Conservation (phyloP, 2,797 vertebrate genomes). For the Hoplostethus mediterraneus region DNA sequence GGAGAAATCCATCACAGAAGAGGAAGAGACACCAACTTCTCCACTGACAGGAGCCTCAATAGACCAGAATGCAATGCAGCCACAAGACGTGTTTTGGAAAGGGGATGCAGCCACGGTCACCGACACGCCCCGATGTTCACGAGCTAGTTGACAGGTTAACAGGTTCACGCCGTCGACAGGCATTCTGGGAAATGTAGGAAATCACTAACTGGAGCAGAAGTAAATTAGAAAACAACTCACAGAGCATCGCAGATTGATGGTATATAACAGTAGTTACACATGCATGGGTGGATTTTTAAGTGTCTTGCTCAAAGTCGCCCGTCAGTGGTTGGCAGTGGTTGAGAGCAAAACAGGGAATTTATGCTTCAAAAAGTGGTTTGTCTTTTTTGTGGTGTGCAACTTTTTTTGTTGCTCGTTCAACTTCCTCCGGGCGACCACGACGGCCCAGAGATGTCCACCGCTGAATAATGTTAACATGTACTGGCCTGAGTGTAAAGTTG, state of each 20-base stretch:
- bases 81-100: too few relatives aligned
- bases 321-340: not conserved
- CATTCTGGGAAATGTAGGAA: not conserved
- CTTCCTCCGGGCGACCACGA: slow-evolving; percentile 42
- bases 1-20: too few relatives aligned
- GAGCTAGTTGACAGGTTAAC: too few relatives aligned
- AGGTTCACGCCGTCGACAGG: too few relatives aligned
- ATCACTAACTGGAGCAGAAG: too few relatives aligned
- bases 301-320: slow-evolving; percentile 35
- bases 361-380: slow-evolving; percentile 57
- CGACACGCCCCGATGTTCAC: too few relatives aligned
- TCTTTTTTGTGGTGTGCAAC: slow-evolving; percentile 69
- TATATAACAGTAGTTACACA: not conserved
- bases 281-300: slow-evolving; percentile 37
- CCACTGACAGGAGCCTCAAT: too few relatives aligned
- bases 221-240: slow-evolving; percentile 17
- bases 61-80: too few relatives aligned
- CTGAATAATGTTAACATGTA: slow-evolving; percentile 17
- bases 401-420: slow-evolving; percentile 70
- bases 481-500: not conserved
- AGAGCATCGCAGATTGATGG: slow-evolving; percentile 24
- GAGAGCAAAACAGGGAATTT: slow-evolving; percentile 23
- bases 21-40: too few relatives aligned
- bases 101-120: too few relatives aligned
- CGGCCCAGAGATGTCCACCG: slow-evolving; percentile 31